Percentiles rank a stretch among this genome's conserved stretches.
phyloP scores from a whole-genome alignment of 2,113 vertebrate genomes.

The Centropristis striata region DNA sequence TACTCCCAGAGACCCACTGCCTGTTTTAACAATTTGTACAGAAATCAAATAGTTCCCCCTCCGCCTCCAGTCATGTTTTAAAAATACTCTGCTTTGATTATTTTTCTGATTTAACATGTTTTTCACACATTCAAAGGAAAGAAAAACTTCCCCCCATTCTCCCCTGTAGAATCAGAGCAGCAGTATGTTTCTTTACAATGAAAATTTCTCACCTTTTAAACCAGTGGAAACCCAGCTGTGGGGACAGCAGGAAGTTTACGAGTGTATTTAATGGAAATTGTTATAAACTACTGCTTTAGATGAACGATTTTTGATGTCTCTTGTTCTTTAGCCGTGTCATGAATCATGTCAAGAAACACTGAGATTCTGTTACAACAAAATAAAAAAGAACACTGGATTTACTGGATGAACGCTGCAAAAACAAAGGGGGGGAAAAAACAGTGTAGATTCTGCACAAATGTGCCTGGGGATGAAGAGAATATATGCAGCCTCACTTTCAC shows the following conservation, averaged over 20 bases:
- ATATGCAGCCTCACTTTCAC: no score
- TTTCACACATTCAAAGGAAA: no score
- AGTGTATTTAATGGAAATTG: slow-evolving; percentile 5
- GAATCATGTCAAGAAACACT: neutral
- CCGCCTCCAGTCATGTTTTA: no score
- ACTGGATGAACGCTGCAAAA: no score
- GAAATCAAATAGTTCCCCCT: no score
- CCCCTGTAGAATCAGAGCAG: neutral
- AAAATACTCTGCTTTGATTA: no score
- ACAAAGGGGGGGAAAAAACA: no score
- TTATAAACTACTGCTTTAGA: neutral
- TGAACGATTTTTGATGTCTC: neutral
- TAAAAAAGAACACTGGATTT: no score
- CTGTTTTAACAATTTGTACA: neutral
- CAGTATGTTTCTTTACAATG: neutral
- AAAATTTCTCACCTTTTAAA: slow-evolving; percentile 1
- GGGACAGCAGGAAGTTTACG: neutral
- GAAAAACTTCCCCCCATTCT: neutral
- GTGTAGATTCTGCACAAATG: neutral
- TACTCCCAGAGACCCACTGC: neutral
- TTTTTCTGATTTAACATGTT: neutral
- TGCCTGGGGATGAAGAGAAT: neutral
- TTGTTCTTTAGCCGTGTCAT: slow-evolving; percentile 5
- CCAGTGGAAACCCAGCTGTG: neutral
- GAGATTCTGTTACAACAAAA: no score